Evolutionary conservation across 2,797 vertebrate species (phyloP).

Genomic region (Novumbra hubbsi): DNA sequence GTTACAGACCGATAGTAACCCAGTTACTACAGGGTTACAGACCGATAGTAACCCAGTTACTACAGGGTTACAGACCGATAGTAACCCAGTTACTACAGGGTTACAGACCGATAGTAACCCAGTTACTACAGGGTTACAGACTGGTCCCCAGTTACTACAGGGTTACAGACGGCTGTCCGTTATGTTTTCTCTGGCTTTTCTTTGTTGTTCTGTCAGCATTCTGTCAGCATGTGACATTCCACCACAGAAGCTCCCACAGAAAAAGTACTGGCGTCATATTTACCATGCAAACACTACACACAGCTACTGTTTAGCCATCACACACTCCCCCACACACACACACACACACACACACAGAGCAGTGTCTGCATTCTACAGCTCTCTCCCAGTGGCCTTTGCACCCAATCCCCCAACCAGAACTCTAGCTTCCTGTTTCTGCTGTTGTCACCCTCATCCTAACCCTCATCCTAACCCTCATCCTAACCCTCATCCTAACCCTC

Average conservation of each 20-base stretch:
- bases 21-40: no score
- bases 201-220: constrained; percentile 65
- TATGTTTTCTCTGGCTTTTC: constrained; percentile 39
- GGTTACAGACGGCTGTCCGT: constrained; percentile 34
- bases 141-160: constrained; percentile 32
- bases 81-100: neutral
- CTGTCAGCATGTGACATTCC: constrained; percentile 69
- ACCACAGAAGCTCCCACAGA: constrained; percentile 56
- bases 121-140: neutral
- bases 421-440: constrained; percentile 53
- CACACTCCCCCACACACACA: constrained; percentile 59
- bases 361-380: constrained; percentile 36
- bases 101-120: constrained; percentile 23
- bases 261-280: constrained; percentile 35
- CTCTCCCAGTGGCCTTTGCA: constrained; percentile 55
- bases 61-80: neutral
- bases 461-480: no score
- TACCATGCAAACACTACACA: constrained; percentile 66
- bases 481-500: no score
- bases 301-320: constrained; percentile 63
- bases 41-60: neutral
- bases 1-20: neutral
- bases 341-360: constrained; percentile 46
- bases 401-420: constrained; percentile 44
- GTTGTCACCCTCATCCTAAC: no score